These are phyloP conservation scores for Pseudopleuronectes americanus DNA, from an alignment of 2,797 vertebrate species.

Conservation along the genomic window DNA sequence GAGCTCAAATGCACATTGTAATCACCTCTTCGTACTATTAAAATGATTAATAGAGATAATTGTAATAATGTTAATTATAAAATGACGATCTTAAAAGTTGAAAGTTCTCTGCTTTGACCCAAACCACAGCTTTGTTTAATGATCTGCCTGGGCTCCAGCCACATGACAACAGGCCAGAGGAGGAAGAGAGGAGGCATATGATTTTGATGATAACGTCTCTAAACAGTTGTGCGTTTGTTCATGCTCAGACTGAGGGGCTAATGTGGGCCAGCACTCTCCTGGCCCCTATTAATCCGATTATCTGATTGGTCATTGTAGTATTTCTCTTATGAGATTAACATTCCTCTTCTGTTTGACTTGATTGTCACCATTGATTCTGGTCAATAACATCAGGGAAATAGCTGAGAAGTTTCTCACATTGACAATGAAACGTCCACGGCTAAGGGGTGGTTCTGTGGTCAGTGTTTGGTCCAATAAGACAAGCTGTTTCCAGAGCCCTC, in stretches of 20 bases:
- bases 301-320: constrained; percentile 74
- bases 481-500: constrained; percentile 6
- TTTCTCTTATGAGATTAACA: constrained; percentile 77
- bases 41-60: constrained; percentile 11
- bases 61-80: neutral
- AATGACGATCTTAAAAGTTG: neutral
- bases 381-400: constrained; percentile 53
- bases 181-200: constrained; percentile 45
- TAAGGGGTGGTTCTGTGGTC: constrained; percentile 12
- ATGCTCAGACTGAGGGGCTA: constrained; percentile 60
- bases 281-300: constrained; percentile 78
- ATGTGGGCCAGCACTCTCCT: constrained; percentile 63
- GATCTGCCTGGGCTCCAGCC: constrained; percentile 36
- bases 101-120: constrained; percentile 1
- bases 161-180: constrained; percentile 53
- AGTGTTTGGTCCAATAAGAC: neutral
- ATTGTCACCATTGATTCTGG: constrained; percentile 74
- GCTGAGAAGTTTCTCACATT: constrained; percentile 39
- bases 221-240: constrained; percentile 73
- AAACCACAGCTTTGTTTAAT: constrained; percentile 20
- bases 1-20: constrained; percentile 22
- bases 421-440: constrained; percentile 42
- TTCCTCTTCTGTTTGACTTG: constrained; percentile 81
- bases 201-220: constrained; percentile 73
- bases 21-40: constrained; percentile 12